Evolutionary conservation across 2,113 vertebrate species (phyloP), one percentile per base, ranked within the genome.

Genomic region (Coturnix japonica): DNA sequence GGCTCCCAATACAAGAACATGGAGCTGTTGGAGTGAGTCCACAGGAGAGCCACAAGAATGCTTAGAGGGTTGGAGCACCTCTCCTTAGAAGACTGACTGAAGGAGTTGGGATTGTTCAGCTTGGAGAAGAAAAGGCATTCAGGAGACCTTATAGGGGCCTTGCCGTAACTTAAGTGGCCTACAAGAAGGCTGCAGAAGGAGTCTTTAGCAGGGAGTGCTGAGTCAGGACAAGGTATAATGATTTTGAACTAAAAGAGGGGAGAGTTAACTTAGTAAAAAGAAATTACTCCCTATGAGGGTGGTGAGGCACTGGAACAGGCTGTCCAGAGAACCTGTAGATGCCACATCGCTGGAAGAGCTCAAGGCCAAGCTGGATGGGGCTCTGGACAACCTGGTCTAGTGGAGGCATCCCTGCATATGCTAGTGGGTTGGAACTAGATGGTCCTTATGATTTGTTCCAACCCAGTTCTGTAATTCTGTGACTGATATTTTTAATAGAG

Each of bases 401-500:
- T 28, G 60, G 25, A 28, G 25, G 37, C 7, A 15, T 25, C 33
- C 59, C 33, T 39, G 60, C 17, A 37, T 23, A 39, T 63, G 11
- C 35, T 37, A 39, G 60, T 10, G 13, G 60, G 16, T 63, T 63
- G 17, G 37, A 28, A 28, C 60, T 63, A 18, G 26, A 12, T 19
- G 7, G 25, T 39, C 25, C 28, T 63, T 28, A 63, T 39, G 25
- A 25, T 63, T 25, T 22, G 16, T 63, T 63, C 60, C 35, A 39
- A 39, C 25, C 25, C 37, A 28, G 28, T 44, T 17, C 19, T 57
- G 19, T 31, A 22, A 18, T n/a, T 57, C 22, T 23, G 10, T 31
- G 28, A 51, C 64, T 61, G 3, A 7, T 0, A 0, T 41, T 64
- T 25, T 25, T 31, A 26, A 13, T 20, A 75, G 78, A 10, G 13